Conservation (phyloP, 2,888 invertebrate species). For the Eupsilia transversa region DNA sequence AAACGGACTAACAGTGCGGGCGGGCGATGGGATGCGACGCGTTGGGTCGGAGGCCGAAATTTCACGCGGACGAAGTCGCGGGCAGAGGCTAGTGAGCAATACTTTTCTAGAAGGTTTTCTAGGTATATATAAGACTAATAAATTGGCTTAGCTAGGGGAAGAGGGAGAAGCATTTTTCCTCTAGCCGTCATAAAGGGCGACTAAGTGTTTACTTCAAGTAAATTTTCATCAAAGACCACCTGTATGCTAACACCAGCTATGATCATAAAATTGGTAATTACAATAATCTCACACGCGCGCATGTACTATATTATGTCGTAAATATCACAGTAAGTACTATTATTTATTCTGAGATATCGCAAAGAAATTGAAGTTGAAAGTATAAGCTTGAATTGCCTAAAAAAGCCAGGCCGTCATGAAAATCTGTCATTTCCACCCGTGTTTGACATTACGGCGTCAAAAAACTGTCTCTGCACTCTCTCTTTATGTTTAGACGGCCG, state of each 20-base stretch:
- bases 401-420: not conserved
- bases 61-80: too few relatives aligned
- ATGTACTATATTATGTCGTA: too few relatives aligned
- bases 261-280: not conserved
- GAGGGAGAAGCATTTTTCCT: not conserved
- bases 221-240: not conserved
- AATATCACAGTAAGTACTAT: too few relatives aligned
- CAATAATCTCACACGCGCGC: not conserved
- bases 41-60: too few relatives aligned
- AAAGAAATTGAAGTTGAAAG: not conserved
- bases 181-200: not conserved
- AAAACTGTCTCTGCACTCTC: too few relatives aligned
- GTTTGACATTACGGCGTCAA: not conserved
- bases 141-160: not conserved
- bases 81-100: too few relatives aligned
- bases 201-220: not conserved
- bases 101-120: too few relatives aligned
- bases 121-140: too few relatives aligned
- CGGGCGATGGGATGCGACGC: too few relatives aligned
- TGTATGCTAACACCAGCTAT: not conserved
- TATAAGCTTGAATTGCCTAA: not conserved
- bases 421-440: not conserved
- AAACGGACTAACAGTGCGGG: too few relatives aligned
- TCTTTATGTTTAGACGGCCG: too few relatives aligned
- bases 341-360: too few relatives aligned